phyloP scores from a whole-genome alignment of 2,888 invertebrate species.

The Anoncus sp. region DNA sequence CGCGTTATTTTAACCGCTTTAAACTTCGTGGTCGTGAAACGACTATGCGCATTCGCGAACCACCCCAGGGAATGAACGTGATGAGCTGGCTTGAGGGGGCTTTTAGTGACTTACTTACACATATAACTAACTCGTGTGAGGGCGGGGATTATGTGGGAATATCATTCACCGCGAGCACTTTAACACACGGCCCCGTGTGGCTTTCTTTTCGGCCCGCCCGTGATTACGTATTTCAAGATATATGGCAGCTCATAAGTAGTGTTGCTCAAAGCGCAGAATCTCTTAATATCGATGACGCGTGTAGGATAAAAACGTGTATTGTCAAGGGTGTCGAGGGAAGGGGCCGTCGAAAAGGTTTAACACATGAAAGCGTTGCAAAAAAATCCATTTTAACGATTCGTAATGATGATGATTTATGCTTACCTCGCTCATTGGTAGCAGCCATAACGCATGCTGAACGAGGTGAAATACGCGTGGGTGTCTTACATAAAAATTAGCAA shows the following conservation, averaged over 20 bases:
- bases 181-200: slow-evolving; percentile 2
- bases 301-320: background rate
- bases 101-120: slow-evolving; percentile 11
- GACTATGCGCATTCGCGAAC: slow-evolving; percentile 2
- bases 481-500: too few relatives aligned
- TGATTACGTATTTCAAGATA: background rate
- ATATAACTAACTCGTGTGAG: slow-evolving; percentile 5
- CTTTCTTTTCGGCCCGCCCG: background rate
- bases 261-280: background rate
- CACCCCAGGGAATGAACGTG: background rate
- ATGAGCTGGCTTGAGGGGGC: slow-evolving; percentile 14
- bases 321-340: background rate
- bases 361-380: background rate
- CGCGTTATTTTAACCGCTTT: slow-evolving; percentile 28
- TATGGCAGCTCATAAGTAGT: background rate
- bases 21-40: slow-evolving; percentile 17
- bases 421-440: background rate
- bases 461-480: background rate
- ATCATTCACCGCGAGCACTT: slow-evolving; percentile 1
- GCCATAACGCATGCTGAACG: background rate
- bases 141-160: slow-evolving; percentile 15
- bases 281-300: slow-evolving; percentile 18
- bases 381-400: background rate
- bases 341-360: background rate
- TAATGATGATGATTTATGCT: background rate